Evolutionary conservation across 1,140 invertebrate genomes (phyloP), one percentile per base, ranked within the genome.

Genomic region (Plectus sambesii): DNA sequence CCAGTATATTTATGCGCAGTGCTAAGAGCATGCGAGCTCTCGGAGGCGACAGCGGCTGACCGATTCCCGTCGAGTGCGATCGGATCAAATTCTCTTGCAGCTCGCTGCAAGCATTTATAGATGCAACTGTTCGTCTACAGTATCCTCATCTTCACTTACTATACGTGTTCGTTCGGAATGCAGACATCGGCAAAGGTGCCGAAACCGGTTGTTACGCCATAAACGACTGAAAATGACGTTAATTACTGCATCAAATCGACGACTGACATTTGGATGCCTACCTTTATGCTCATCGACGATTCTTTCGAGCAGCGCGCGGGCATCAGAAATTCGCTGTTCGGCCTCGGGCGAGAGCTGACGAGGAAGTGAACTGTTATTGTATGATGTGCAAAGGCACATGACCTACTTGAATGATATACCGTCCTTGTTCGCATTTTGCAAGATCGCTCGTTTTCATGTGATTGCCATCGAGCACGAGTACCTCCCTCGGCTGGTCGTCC

Each of bases 131-230:
- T 33, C 36, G 9, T 41, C 22, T 9, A 19, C 24, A 5, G 20
- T 19, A 55, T 41, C 59, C 6, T 54, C 15, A 35, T 38, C 6
- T 4, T 17, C 29, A 63, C 63, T 70, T 73, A 80, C 79, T 74
- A 70, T 1, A 83, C 68, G 57, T 82, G 77, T 40, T 80, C 75
- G 15, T 70, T 70, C 17, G 68, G 61, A 43, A 83, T 81, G 5
- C 74, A 69, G 1, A 75, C 78, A 4, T 73, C 72, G 0, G 81
- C 78, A 73, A 83, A 83, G 53, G 81, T 82, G 43, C 81, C 81
- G 67, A 83, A 82, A 26, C 82, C 81, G n/a, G 81, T 83, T 3
- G 80, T 83, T 27, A 83, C 78, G 17, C 81, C 82, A 68, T 83
- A 83, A 4, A 80, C 80, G 49, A 79, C 78, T 78, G 48, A 60